Base-by-base conservation (phyloP, 2,113 vertebrate genomes). In the Protomyctophum bolini region DNA sequence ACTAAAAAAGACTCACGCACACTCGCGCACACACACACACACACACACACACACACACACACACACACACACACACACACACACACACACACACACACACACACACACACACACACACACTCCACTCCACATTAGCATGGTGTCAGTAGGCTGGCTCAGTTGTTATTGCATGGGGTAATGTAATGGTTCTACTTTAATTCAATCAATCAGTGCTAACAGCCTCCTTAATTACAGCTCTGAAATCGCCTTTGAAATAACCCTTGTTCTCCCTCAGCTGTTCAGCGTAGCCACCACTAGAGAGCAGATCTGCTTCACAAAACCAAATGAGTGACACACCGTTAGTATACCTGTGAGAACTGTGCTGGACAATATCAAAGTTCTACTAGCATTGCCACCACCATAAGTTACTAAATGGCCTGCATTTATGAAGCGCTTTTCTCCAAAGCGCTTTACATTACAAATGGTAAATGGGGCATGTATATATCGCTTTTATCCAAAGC, bases 171-270 rank as follows among this genome's bases (percentile, higher is more conserved):
- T 46, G 54, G 54, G 10, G 59, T 33, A 33, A 65, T 67, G 81
- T 48, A 61, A 65, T 70, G 71, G 51, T 82, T 80, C 69, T 79
- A 68, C 85, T 87, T 83, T 33, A 78, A 87, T 80, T 83, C 63
- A 5, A 68, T 41, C 89, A 80, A 84, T 86, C 63, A 80, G 72
- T 82, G 75, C 28, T 5, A 50, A 68, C 63, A 68, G 61, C 73
- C 55, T 57, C 65, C 63, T 63, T 83, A 84, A 89, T 88, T 87
- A 84, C 66, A 78, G 69, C 75, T 79, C 70, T 60, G 67, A 77
- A 78, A 86, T 82, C 83, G 76, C 82, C 72, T 89, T 81, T 84
- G 75, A 77, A 82, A 82, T 79, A 76, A 83, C 77, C 75, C 78
- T 58, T 14, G 56, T 33, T 7, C 9, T 33, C 57, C 57, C 10